Percentiles rank a stretch among this genome's conserved stretches.
Evolutionary conservation across 2,113 vertebrate genomes (phyloP).

Genomic region (Anseranas semipalmata): DNA sequence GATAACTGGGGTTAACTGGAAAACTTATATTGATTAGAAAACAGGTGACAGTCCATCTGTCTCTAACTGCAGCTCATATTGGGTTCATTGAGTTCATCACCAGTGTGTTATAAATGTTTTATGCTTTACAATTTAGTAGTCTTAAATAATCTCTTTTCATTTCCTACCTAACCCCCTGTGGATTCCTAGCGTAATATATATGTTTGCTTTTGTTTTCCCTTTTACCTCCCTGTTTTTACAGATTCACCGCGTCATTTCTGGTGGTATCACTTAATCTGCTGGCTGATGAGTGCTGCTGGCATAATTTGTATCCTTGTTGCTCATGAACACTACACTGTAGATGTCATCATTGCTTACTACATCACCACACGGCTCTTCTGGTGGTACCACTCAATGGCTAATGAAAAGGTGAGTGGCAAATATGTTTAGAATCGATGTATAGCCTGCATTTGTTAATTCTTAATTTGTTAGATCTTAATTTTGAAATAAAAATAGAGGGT

Average conservation of each 20-base stretch:
- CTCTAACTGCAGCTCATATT: not conserved
- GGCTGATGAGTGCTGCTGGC: conserved; percentile 91
- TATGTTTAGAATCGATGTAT: not conserved
- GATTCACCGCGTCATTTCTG: conserved; percentile 95
- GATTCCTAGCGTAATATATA: not conserved
- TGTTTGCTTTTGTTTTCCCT: not conserved
- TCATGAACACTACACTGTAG: conserved; percentile 95
- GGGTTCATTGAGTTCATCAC: not conserved
- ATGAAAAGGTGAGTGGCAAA: conserved; percentile 85
- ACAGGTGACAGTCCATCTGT: not conserved
- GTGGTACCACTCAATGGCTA: conserved; percentile 99
- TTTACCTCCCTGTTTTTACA: conserved; percentile 26
- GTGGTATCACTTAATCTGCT: conserved; percentile 97
- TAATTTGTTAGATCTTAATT: not conserved
- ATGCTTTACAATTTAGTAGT: not conserved
- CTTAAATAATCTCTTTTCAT: not conserved
- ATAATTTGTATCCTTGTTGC: conserved; percentile 93
- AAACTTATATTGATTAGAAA: not conserved
- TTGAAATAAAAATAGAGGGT: not conserved
- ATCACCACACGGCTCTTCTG: conserved; percentile 96
- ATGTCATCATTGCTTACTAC: conserved; percentile 93
- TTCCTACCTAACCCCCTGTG: not conserved
- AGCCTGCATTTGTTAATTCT: not conserved
- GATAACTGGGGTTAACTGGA: not conserved
- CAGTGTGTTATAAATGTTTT: not conserved